Evolutionary conservation across 2,113 vertebrate genomes (phyloP).

Genomic region (Nipponia nippon): DNA sequence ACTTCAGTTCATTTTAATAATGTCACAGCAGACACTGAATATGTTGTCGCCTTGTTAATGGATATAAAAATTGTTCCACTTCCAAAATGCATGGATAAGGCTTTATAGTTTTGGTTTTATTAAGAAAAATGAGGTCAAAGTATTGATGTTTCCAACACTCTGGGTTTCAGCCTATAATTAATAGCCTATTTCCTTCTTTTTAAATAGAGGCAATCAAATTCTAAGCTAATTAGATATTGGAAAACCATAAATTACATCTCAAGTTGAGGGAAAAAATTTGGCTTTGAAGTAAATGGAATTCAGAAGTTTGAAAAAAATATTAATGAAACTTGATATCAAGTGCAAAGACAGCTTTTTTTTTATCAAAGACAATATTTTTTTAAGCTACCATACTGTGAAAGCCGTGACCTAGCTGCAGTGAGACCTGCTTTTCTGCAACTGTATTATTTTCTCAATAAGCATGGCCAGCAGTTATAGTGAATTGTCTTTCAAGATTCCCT

Average conservation of each 20-base stretch:
- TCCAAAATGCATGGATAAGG: constrained; percentile 54
- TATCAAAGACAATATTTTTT: not conserved
- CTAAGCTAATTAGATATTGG: constrained; percentile 66
- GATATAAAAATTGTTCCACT: constrained; percentile 64
- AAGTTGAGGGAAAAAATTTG: not conserved
- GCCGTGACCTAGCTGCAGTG: not conserved
- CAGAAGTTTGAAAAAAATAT: not conserved
- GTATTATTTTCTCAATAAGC: not conserved
- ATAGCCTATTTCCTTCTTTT: constrained; percentile 66
- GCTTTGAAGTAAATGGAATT: constrained; percentile 22
- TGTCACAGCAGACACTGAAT: constrained; percentile 67
- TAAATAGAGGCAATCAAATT: constrained; percentile 65
- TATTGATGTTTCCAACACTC: constrained; percentile 77
- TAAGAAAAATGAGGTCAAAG: constrained; percentile 66
- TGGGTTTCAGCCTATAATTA: constrained; percentile 65
- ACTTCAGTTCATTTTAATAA: constrained; percentile 63
- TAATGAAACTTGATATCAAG: not conserved
- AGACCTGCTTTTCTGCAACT: not conserved
- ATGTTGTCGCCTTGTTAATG: constrained; percentile 73
- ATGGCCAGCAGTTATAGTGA: not conserved
- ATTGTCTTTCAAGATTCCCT: not conserved
- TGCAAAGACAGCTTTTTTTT: not conserved
- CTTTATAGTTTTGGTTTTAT: constrained; percentile 68
- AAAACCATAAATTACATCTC: constrained; percentile 52
- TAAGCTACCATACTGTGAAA: not conserved